Evolutionary conservation across 2,888 invertebrate genomes (phyloP).

Genomic region (Coleophora deauratella): DNA sequence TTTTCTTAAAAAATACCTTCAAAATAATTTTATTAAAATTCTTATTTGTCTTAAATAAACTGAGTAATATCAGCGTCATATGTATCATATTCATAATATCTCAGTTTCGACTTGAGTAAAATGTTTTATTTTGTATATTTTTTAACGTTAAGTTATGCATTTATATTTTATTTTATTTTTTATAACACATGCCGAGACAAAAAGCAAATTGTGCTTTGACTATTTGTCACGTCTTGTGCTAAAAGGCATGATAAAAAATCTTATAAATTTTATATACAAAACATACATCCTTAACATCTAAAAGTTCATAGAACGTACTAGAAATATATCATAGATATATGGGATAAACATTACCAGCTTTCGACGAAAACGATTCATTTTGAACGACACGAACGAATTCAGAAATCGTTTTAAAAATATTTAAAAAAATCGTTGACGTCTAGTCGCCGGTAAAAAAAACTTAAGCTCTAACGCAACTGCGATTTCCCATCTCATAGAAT

Average conservation of each 20-base stretch:
- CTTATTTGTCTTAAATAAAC: slow-evolving; percentile 13
- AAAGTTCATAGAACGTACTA: slow-evolving; percentile 97
- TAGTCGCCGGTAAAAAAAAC: slow-evolving; percentile 64
- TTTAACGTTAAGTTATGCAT: no score
- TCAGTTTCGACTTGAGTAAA: no score
- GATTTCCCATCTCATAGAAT: slow-evolving; percentile 59
- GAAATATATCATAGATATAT: slow-evolving; percentile 99
- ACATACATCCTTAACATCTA: slow-evolving; percentile 40
- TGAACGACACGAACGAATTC: slow-evolving; percentile 18
- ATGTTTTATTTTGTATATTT: no score
- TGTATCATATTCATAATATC: no score
- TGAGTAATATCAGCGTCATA: background rate
- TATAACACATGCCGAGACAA: no score
- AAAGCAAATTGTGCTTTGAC: no score
- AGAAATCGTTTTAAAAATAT: slow-evolving; percentile 22
- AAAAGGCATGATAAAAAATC: slow-evolving; percentile 5
- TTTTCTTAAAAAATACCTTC: slow-evolving; percentile 25
- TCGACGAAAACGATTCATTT: slow-evolving; percentile 37
- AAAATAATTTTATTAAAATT: slow-evolving; percentile 12
- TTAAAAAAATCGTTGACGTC: slow-evolving; percentile 26
- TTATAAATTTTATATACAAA: slow-evolving; percentile 42
- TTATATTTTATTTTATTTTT: no score
- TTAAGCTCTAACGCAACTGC: slow-evolving; percentile 44
- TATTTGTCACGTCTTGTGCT: no score
- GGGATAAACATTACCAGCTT: slow-evolving; percentile 88